Base-by-base conservation (phyloP, 2,113 vertebrate species). In the Vireo altiloquus region DNA sequence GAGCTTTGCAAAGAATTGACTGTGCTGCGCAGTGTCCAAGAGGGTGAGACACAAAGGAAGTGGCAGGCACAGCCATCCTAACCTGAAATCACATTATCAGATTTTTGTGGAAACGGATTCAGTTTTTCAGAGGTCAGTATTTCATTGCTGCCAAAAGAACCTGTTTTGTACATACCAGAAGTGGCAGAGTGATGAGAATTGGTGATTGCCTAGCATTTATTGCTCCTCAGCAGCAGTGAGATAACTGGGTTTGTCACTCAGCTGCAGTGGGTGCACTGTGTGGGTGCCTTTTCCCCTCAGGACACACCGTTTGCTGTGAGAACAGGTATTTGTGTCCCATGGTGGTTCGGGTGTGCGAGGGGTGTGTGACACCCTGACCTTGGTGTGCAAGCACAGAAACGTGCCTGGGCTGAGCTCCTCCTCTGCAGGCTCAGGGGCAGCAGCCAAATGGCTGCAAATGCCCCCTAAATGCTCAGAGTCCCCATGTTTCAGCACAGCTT, bases 281-380 rank as follows among this genome's bases (percentile, higher is more conserved):
- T 35, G 35, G 64, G 6, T 44, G 63, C 7, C 6, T 28, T 16
- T 7, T 56, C 9, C 40, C 16, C 47, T 27, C 5, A 1, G 23
- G 69, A 52, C 52, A 5, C 8, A 5, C n/a, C 8, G 0, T 16
- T 39, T 28, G n/a, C 40, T 1, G 2, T 54, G 50, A 11, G 6
- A 8, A 2, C 4, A 1, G 12, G 3, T 31, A 2, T 21, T 60
- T 11, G 64, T 56, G 81, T 64, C 0, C 0, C 42, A 1, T 2
- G 2, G 2, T 9, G 33, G 8, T 37, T 4, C 19, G 47, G 15
- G 15, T n/a, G 40, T 24, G 56, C 1, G 22, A 24, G 78, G 61
- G 54, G 5, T 9, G 15, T 3, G 33, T 40, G 75, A 50, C 57
- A 3, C 22, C 40, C 39, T 13, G 77, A 22, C 17, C 72, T 25